Evolutionary conservation across 2,888 invertebrate species (phyloP).

Genomic region (Drosophila infuscata): DNA sequence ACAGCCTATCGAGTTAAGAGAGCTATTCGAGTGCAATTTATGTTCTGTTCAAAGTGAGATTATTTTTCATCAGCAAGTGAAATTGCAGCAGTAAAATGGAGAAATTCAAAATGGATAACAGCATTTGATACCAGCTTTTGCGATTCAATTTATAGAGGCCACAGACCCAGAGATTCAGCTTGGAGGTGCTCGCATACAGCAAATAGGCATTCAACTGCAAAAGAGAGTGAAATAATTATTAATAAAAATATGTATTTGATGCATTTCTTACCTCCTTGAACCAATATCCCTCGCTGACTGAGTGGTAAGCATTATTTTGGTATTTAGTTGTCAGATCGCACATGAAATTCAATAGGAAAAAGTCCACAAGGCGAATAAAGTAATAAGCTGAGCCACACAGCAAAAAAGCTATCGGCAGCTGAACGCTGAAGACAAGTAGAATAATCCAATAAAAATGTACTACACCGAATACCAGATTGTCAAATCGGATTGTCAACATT

Average conservation of each 20-base stretch:
- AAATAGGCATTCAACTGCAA: conserved; percentile 48
- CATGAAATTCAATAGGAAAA: conserved; percentile 53
- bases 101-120: not conserved
- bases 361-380: conserved; percentile 31
- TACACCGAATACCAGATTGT: conserved; percentile 31
- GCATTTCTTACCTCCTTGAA: conserved; percentile 10
- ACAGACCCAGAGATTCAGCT: conserved; percentile 27
- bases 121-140: not conserved
- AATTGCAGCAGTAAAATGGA: not conserved
- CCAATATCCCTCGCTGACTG: conserved; percentile 18
- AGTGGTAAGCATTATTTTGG: conserved; percentile 23
- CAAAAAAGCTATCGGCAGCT: not conserved
- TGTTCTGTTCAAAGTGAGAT: not conserved
- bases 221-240: not conserved
- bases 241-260: not conserved
- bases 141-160: conserved; percentile 1
- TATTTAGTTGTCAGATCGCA: conserved; percentile 41
- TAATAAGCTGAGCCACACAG: not conserved
- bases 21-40: no score
- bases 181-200: conserved; percentile 40
- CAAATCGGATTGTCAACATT: conserved; percentile 47
- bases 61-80: not conserved
- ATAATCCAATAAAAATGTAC: conserved; percentile 43
- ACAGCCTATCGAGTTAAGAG: no score
- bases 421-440: conserved; percentile 10